These are phyloP conservation scores for Cryptus viduatorius DNA, from an alignment of 2,888 invertebrate genomes.

Conservation along the genomic window DNA sequence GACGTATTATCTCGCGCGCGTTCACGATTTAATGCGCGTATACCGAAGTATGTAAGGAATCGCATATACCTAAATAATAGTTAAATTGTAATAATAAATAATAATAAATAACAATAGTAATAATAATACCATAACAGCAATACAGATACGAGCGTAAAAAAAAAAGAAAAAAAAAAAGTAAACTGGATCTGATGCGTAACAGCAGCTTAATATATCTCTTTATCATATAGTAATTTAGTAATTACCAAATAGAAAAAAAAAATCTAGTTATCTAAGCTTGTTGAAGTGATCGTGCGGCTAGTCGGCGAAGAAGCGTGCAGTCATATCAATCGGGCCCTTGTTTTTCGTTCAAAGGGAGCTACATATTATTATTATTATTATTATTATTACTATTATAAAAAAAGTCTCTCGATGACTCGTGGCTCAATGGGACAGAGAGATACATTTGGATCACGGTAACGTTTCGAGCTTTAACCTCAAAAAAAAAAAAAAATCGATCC, in stretches of 20 bases:
- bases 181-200: conserved; percentile 53
- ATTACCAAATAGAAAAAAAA: conserved; percentile 27
- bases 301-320: conserved; percentile 46
- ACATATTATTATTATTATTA: neutral
- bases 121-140: conserved; percentile 60
- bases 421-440: conserved; percentile 12
- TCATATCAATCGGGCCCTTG: conserved; percentile 63
- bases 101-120: conserved; percentile 31
- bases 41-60: conserved; percentile 61
- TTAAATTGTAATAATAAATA: conserved; percentile 45
- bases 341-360: neutral
- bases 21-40: conserved; percentile 63
- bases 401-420: neutral
- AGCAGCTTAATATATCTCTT: conserved; percentile 64
- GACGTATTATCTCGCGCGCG: conserved; percentile 65
- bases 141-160: conserved; percentile 49
- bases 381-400: neutral
- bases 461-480: neutral
- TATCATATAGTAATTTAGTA: conserved; percentile 39
- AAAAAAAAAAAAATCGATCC: no score
- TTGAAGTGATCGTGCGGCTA: conserved; percentile 28
- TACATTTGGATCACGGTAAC: neutral
- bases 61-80: conserved; percentile 52
- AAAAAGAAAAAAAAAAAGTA: conserved; percentile 16
- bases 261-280: conserved; percentile 13